A percentile compares a stretch with the other conserved stretches of the same genome.
phyloP scores from a whole-genome alignment of 2,888 invertebrate genomes.

The Linyphia triangularis region DNA sequence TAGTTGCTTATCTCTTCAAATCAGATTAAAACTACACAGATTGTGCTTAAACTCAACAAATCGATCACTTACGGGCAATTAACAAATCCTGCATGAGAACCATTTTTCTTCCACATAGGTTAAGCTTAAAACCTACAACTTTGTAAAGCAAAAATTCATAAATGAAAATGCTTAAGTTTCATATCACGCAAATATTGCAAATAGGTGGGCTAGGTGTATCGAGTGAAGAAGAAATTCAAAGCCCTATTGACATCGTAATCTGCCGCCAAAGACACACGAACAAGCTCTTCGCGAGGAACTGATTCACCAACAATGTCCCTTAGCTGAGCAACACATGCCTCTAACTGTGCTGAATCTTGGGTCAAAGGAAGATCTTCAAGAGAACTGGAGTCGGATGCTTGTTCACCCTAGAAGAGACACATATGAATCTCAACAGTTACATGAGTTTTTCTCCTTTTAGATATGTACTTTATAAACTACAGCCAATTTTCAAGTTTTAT shows the following conservation, averaged over 20 bases:
- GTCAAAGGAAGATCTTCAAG: constrained; percentile 79
- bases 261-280: constrained; percentile 82
- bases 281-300: constrained; percentile 82
- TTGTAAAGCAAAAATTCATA: too few relatives aligned
- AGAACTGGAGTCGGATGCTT: constrained; percentile 78
- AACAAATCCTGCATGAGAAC: constrained; percentile 20
- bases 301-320: constrained; percentile 82
- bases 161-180: constrained; percentile 24
- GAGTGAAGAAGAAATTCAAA: constrained; percentile 83
- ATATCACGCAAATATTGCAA: background rate
- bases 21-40: background rate
- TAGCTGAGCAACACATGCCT: constrained; percentile 82
- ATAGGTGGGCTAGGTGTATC: constrained; percentile 31
- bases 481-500: too few relatives aligned
- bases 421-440: too few relatives aligned
- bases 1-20: background rate
- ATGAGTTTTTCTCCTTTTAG: too few relatives aligned
- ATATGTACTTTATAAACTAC: too few relatives aligned
- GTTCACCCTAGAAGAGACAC: constrained; percentile 67
- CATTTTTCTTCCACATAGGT: constrained; percentile 3
- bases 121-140: too few relatives aligned
- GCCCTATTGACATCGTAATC: constrained; percentile 84
- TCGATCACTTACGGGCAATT: background rate
- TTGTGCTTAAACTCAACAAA: constrained; percentile 1
- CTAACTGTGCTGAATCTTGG: constrained; percentile 80